Percentiles rank a stretch among this genome's conserved stretches.
phyloP scores from a whole-genome alignment of 2,113 vertebrate species.

The Tupaia chinensis region DNA sequence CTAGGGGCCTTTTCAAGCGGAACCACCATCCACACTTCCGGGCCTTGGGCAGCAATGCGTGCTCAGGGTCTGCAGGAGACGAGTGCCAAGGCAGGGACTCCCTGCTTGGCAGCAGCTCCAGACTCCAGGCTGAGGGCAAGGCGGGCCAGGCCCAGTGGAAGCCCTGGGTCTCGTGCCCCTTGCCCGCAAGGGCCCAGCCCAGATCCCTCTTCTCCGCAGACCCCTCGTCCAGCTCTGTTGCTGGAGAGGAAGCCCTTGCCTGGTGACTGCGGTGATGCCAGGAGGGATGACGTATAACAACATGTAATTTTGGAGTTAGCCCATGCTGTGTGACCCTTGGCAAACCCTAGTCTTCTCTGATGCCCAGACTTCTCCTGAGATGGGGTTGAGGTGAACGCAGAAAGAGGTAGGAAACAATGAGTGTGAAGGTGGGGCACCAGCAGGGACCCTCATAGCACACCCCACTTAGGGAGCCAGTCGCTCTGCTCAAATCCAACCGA shows the following conservation, averaged over 20 bases:
- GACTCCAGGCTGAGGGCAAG: neutral
- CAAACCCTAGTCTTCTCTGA: constrained; percentile 1
- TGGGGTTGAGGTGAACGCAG: neutral
- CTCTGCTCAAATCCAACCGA: neutral
- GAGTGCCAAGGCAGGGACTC: neutral
- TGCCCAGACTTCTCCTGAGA: neutral
- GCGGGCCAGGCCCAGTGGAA: neutral
- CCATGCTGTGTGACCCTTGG: neutral
- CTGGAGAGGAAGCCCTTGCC: neutral
- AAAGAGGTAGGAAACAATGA: neutral
- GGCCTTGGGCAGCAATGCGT: neutral
- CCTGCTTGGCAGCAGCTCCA: neutral
- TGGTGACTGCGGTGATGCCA: neutral
- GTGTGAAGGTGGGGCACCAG: neutral
- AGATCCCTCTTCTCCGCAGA: neutral
- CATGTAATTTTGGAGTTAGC: neutral
- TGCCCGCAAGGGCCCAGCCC: neutral
- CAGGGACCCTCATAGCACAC: neutral
- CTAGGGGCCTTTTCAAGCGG: constrained; percentile 2
- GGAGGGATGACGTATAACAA: neutral
- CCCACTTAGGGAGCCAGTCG: neutral
- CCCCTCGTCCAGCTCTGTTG: neutral
- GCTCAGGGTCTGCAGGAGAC: neutral
- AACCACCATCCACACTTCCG: neutral
- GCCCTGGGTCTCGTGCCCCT: neutral